A percentile compares a stretch with the other conserved stretches of the same genome.
Conservation (phyloP, 2,797 vertebrate genomes). For the Alectoris magna region DNA sequence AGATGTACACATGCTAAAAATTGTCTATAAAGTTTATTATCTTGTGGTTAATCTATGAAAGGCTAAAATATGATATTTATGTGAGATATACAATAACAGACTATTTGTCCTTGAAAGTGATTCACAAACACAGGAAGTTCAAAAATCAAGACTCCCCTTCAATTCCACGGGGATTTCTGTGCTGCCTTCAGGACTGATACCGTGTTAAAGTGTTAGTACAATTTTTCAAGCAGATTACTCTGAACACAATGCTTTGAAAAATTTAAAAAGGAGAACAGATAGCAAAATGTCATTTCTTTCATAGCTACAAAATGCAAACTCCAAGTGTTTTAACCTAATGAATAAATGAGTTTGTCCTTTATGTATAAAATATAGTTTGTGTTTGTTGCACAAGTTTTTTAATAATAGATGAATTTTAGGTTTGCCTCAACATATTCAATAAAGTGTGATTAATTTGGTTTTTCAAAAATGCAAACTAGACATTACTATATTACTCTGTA, state of each 20-base stretch:
- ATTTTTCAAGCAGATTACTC: slow-evolving; percentile 73
- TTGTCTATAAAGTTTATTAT: background rate
- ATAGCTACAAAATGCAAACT: slow-evolving; percentile 82
- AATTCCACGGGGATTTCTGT: background rate
- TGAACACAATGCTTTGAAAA: slow-evolving; percentile 75
- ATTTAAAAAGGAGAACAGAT: slow-evolving; percentile 73
- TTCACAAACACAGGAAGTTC: background rate
- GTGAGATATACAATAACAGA: background rate
- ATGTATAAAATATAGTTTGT: slow-evolving; percentile 89
- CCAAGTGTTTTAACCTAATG: slow-evolving; percentile 85
- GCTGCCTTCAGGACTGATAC: slow-evolving; percentile 5
- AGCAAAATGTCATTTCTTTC: slow-evolving; percentile 81
- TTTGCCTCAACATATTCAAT: slow-evolving; percentile 86
- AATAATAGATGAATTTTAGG: slow-evolving; percentile 89
- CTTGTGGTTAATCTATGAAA: background rate
- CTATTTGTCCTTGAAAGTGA: background rate
- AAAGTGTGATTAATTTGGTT: slow-evolving; percentile 90
- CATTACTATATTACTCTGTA: slow-evolving; percentile 87
- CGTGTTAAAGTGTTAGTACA: slow-evolving; percentile 57
- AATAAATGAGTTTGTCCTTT: slow-evolving; percentile 90
- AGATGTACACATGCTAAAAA: background rate
- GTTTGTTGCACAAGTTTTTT: slow-evolving; percentile 86
- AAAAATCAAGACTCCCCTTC: slow-evolving; percentile 1
- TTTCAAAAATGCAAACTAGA: slow-evolving; percentile 91
- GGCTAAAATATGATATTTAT: background rate